Evolutionary conservation across 2,797 vertebrate genomes (phyloP).

Genomic region (Karalla daura): DNA sequence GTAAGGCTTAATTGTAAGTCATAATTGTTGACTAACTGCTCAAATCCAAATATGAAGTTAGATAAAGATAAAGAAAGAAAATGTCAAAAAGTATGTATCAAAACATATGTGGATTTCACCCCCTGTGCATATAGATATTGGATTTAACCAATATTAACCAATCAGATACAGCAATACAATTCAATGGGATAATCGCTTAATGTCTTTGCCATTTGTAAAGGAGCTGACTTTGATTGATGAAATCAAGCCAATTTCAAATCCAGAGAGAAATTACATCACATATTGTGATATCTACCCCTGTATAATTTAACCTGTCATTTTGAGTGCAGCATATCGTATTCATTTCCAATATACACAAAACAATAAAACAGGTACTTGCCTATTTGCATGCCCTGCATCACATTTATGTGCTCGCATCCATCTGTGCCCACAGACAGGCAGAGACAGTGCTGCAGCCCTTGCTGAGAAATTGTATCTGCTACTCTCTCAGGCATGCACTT

Average conservation of each 20-base stretch:
- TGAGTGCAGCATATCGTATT: slow-evolving; percentile 31
- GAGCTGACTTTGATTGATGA: background rate
- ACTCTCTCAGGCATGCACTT: slow-evolving; percentile 67
- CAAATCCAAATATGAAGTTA: too few relatives aligned
- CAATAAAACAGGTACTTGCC: slow-evolving; percentile 37
- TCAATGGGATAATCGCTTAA: too few relatives aligned
- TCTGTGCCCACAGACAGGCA: slow-evolving; percentile 42
- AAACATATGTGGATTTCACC: too few relatives aligned
- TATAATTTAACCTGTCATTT: background rate
- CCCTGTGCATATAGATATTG: too few relatives aligned
- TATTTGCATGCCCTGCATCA: slow-evolving; percentile 39
- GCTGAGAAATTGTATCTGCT: slow-evolving; percentile 60
- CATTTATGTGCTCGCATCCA: slow-evolving; percentile 38
- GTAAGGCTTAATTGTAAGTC: too few relatives aligned
- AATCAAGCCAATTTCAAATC: background rate
- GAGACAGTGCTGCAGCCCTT: slow-evolving; percentile 31
- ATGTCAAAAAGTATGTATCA: too few relatives aligned
- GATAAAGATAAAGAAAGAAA: too few relatives aligned
- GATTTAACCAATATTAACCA: too few relatives aligned
- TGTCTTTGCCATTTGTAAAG: slow-evolving; percentile 1
- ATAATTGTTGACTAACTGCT: background rate
- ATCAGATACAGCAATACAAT: too few relatives aligned
- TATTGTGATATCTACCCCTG: background rate
- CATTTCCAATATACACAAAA: slow-evolving; percentile 36
- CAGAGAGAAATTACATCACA: background rate